Conservation (phyloP, 2,113 vertebrate species). For the Zingel zingel region DNA sequence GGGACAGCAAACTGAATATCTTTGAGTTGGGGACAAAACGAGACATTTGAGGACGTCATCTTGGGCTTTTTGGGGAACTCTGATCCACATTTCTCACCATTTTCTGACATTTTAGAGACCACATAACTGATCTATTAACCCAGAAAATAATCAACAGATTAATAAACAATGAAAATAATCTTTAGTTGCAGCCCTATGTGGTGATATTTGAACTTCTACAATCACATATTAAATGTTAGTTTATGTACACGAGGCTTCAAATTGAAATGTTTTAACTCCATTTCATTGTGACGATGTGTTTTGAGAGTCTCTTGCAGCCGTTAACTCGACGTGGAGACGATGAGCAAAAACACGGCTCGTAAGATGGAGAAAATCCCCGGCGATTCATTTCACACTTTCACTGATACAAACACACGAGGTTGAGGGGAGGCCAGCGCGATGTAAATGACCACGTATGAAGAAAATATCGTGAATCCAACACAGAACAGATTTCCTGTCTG, state of each 20-base stretch:
- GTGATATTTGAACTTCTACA: background rate
- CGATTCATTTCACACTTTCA: constrained; percentile 82
- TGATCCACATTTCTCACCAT: too few relatives aligned
- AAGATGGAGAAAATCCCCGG: constrained; percentile 74
- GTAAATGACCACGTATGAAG: constrained; percentile 71
- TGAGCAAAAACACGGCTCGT: constrained; percentile 58
- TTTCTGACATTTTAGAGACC: too few relatives aligned
- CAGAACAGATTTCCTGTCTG: constrained; percentile 62
- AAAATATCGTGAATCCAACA: constrained; percentile 77
- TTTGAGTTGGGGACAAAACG: too few relatives aligned
- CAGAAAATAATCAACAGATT: too few relatives aligned
- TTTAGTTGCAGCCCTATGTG: too few relatives aligned
- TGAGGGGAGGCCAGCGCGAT: constrained; percentile 60
- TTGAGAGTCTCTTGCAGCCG: constrained; percentile 18
- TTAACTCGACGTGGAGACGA: constrained; percentile 25
- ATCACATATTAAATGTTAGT: background rate
- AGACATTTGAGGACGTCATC: too few relatives aligned
- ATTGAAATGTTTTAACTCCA: constrained; percentile 18
- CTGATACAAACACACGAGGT: constrained; percentile 66
- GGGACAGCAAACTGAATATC: too few relatives aligned
- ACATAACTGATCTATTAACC: too few relatives aligned
- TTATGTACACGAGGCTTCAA: background rate
- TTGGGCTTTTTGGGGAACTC: too few relatives aligned
- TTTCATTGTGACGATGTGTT: constrained; percentile 33
- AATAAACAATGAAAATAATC: too few relatives aligned